These are phyloP conservation scores for Saccostrea echinata DNA, from an alignment of 1,140 invertebrate genomes.

Conservation along the genomic window DNA sequence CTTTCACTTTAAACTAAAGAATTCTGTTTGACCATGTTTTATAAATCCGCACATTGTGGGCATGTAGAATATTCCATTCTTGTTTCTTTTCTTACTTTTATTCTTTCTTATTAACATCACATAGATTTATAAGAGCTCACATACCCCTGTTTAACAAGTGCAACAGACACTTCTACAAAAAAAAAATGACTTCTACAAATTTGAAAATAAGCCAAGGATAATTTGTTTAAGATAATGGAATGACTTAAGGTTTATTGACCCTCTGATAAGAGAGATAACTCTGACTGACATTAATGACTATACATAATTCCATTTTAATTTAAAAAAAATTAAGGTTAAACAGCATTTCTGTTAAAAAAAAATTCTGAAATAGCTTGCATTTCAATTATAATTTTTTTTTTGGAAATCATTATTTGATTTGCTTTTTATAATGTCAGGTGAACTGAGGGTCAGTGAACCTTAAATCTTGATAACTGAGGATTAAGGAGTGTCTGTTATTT, in stretches of 20 bases:
- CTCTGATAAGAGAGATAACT: too few relatives aligned
- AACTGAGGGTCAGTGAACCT: background rate
- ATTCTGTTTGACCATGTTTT: background rate
- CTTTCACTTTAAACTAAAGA: background rate
- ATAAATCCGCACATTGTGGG: background rate
- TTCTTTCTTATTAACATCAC: constrained; percentile 23
- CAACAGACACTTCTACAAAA: constrained; percentile 32
- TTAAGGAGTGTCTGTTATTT: background rate
- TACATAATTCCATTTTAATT: too few relatives aligned
- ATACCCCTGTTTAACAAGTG: background rate
- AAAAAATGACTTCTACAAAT: background rate
- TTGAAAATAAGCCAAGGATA: background rate
- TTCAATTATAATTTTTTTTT: too few relatives aligned
- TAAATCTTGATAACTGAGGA: background rate
- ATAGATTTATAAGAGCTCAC: background rate
- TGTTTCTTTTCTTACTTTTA: background rate
- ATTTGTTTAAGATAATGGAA: too few relatives aligned
- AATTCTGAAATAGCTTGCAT: too few relatives aligned
- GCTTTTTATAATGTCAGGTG: background rate
- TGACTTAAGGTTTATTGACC: too few relatives aligned
- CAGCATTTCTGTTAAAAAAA: too few relatives aligned
- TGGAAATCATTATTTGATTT: too few relatives aligned
- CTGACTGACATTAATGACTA: too few relatives aligned
- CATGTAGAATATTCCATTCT: background rate
- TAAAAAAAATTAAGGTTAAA: too few relatives aligned